Evolutionary conservation across 1,140 invertebrate genomes (phyloP).

Genomic region (Heterodera schachtii): DNA sequence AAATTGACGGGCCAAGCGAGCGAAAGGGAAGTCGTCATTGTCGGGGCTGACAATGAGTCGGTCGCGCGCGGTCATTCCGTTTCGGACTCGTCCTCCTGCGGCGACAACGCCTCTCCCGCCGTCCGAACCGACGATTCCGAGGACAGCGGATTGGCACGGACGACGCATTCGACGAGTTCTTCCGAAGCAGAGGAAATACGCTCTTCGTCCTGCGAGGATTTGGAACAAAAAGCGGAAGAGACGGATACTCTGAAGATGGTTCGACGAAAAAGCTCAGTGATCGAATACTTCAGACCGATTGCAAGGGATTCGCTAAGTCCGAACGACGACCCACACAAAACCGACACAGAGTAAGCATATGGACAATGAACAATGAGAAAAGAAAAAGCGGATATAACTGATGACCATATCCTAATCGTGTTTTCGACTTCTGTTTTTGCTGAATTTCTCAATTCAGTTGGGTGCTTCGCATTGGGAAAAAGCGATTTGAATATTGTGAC

Average conservation of each 20-base stretch:
- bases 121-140: constrained; percentile 13
- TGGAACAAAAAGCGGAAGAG: not conserved
- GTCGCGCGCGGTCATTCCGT: not conserved
- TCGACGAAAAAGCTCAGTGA: constrained; percentile 23
- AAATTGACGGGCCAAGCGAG: constrained; percentile 47
- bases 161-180: constrained; percentile 10
- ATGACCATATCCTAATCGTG: not conserved
- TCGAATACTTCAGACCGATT: constrained; percentile 26
- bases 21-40: constrained; percentile 21
- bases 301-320: constrained; percentile 9
- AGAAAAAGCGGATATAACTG: no score
- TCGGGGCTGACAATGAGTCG: constrained; percentile 31
- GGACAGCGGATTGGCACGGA: not conserved
- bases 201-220: constrained; percentile 3
- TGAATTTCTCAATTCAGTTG: constrained; percentile 10
- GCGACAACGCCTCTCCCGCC: not conserved
- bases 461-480: constrained; percentile 29
- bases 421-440: not conserved
- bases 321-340: not conserved
- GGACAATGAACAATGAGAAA: no score
- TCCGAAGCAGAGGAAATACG: constrained; percentile 24
- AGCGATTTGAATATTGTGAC: constrained; percentile 27
- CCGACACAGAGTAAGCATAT: not conserved
- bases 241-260: not conserved
- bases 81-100: constrained; percentile 9